Percentiles rank a stretch among this genome's conserved stretches.
Conservation (phyloP, 2,888 invertebrate species). For the Drosophila mettleri region DNA sequence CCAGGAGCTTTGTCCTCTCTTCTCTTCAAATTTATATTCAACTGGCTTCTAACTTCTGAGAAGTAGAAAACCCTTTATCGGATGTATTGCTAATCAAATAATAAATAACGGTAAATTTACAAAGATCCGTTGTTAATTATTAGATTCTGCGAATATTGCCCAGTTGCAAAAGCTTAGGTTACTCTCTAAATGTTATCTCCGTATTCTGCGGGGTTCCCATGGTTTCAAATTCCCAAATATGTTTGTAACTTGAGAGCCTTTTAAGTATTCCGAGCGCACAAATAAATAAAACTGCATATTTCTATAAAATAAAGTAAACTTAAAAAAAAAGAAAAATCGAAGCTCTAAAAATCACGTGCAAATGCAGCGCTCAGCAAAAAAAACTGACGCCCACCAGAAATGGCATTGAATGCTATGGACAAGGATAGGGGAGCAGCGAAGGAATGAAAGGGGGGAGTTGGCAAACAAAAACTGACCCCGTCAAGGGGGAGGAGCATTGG, state of each 20-base stretch:
- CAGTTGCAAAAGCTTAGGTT: conserved; percentile 48
- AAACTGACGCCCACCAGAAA: conserved; percentile 25
- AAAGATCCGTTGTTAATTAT: conserved; percentile 3
- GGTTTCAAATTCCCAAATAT: conserved; percentile 34
- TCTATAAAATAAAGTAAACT: no score
- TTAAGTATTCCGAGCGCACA: conserved; percentile 5
- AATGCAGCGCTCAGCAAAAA: conserved; percentile 7
- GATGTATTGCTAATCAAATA: not conserved
- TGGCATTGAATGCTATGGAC: conserved; percentile 11
- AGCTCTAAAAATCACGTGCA: conserved; percentile 26
- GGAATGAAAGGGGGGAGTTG: not conserved
- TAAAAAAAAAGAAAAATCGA: not conserved
- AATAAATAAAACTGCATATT: conserved; percentile 34
- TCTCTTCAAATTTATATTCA: not conserved
- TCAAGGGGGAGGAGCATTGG: not conserved
- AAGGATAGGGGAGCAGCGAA: not conserved
- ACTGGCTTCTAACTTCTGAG: no score
- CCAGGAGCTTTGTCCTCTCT: not conserved
- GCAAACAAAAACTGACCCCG: conserved; percentile 32
- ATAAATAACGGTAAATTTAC: not conserved
- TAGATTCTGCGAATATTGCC: conserved; percentile 29
- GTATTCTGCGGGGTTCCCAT: conserved; percentile 29
- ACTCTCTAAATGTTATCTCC: conserved; percentile 3
- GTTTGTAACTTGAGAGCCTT: conserved; percentile 43
- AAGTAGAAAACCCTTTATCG: not conserved